Evolutionary conservation across 1,140 invertebrate species (phyloP).

Genomic region (Lineus longissimus): DNA sequence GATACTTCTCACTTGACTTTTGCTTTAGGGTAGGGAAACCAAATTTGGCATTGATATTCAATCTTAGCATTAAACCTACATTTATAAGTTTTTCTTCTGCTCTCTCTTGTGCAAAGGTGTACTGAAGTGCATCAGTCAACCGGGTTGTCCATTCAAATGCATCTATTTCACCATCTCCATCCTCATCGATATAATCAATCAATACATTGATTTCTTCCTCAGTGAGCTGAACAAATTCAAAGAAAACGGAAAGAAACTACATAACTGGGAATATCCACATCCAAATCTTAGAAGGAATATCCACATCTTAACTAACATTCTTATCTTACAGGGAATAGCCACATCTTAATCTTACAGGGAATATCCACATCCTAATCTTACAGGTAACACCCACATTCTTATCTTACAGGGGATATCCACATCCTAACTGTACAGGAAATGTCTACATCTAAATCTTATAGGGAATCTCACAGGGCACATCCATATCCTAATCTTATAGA

Average conservation of each 20-base stretch:
- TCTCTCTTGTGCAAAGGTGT: neutral
- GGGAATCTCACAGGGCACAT: no score
- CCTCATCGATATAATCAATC: constrained; percentile 5
- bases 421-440: no score
- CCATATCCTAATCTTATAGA: no score
- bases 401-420: no score
- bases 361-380: no score
- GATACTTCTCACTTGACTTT: no score
- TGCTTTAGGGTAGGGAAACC: neutral
- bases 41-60: neutral
- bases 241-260: neutral
- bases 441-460: no score
- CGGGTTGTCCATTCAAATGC: constrained; percentile 2
- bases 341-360: no score
- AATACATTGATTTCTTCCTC: constrained; percentile 4
- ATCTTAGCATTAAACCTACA: neutral
- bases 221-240: neutral
- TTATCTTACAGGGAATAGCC: neutral
- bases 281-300: neutral
- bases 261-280: neutral
- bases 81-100: neutral
- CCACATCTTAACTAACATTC: neutral
- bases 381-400: no score
- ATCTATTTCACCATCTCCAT: constrained; percentile 1
- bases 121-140: constrained; percentile 3